These are phyloP conservation scores for Drosophila bifasciata DNA, from an alignment of 1,140 invertebrate species.

Conservation along the genomic window DNA sequence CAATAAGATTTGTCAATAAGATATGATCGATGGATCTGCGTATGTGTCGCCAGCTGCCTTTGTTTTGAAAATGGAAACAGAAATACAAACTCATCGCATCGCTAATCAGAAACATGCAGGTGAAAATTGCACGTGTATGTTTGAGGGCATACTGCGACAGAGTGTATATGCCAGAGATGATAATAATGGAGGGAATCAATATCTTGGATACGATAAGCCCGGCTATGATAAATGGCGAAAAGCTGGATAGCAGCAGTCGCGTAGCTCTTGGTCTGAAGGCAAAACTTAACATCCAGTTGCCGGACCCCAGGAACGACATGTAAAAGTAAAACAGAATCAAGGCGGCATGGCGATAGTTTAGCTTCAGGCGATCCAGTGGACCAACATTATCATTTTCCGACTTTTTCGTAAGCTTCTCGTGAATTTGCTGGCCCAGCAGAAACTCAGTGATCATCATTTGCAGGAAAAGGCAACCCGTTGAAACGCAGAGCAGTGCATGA, in stretches of 20 bases:
- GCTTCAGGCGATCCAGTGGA: constrained; percentile 37
- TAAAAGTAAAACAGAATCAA: constrained; percentile 91
- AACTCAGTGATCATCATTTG: constrained; percentile 84
- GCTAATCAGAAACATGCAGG: constrained; percentile 90
- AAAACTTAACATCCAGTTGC: constrained; percentile 97
- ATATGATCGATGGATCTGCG: constrained; percentile 87
- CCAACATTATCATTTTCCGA: not conserved
- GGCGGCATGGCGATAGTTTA: constrained; percentile 58
- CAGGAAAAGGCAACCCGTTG: constrained; percentile 87
- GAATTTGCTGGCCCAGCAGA: constrained; percentile 30
- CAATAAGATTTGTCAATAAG: constrained; percentile 27
- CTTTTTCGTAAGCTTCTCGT: no score
- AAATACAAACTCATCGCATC: constrained; percentile 91
- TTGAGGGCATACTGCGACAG: constrained; percentile 35
- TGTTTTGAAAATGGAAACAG: constrained; percentile 91
- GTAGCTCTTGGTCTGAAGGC: constrained; percentile 96
- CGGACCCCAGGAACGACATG: constrained; percentile 96
- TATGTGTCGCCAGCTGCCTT: constrained; percentile 97
- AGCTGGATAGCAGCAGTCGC: constrained; percentile 94
- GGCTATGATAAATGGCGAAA: constrained; percentile 95
- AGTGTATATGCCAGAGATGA: constrained; percentile 81
- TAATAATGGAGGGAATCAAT: constrained; percentile 92
- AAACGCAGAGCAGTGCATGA: constrained; percentile 86
- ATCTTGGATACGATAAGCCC: constrained; percentile 93
- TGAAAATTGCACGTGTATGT: constrained; percentile 85